These are phyloP conservation scores for Cassiopea andromeda DNA, from an alignment of 30 jellyfish, hydroid and myxozoan genomes.

Conservation along the genomic window DNA sequence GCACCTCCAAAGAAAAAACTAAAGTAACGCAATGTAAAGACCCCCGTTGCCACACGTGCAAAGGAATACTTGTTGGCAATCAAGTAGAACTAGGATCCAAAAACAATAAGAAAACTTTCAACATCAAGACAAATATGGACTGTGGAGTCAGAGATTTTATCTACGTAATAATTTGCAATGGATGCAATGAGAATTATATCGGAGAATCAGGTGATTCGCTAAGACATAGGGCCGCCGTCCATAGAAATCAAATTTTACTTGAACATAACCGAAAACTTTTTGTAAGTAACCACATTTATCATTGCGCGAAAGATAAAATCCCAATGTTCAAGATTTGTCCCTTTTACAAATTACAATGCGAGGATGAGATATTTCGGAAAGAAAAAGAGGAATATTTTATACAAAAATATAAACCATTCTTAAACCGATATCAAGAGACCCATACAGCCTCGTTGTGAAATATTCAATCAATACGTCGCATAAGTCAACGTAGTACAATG, in stretches of 20 bases:
- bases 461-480: slow-evolving; percentile 15
- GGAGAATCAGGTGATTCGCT: slow-evolving; percentile 41
- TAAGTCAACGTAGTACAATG: slow-evolving; percentile 16
- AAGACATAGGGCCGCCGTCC: slow-evolving; percentile 33
- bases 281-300: background rate
- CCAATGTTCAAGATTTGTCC: slow-evolving; percentile 30
- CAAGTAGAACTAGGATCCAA: background rate
- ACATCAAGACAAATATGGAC: slow-evolving; percentile 3
- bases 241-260: slow-evolving; percentile 7
- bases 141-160: background rate
- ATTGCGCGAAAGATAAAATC: slow-evolving; percentile 23
- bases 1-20: background rate
- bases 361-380: slow-evolving; percentile 29
- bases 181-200: background rate
- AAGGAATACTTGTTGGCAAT: slow-evolving; percentile 5
- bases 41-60: slow-evolving; percentile 14
- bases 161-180: background rate
- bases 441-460: slow-evolving; percentile 20
- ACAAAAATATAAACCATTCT: background rate
- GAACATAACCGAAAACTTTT: background rate
- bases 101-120: background rate
- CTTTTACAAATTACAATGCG: slow-evolving; percentile 14
- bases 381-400: slow-evolving; percentile 9
- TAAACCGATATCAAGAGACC: background rate
- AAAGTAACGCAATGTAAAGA: background rate